phyloP scores from a whole-genome alignment of 53 echinoderm and acorn worm genomes.

The Holothuria scabra region DNA sequence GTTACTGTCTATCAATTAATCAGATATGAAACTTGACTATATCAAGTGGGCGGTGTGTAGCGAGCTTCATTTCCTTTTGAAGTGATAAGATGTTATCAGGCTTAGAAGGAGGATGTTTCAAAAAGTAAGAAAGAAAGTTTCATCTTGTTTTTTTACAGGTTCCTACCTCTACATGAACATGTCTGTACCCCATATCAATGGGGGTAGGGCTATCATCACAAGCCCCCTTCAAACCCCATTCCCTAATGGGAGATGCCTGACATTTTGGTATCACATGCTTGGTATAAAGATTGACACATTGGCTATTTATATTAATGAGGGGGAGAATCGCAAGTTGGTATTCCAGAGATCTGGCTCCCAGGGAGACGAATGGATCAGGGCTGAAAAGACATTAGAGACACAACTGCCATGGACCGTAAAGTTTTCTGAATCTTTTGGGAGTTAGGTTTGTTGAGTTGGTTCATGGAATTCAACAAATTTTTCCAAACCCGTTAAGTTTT shows the following conservation, averaged over 20 bases:
- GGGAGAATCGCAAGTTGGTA: conserved; percentile 25
- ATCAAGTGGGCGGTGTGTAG: too few species aligned
- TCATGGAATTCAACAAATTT: too few species aligned
- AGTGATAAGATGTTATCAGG: too few species aligned
- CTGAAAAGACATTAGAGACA: conserved; percentile 24
- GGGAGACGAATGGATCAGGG: conserved; percentile 73
- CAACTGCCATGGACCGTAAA: conserved; percentile 8
- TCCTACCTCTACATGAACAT: conserved; percentile 79
- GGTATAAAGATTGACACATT: conserved; percentile 66
- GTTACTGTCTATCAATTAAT: too few species aligned
- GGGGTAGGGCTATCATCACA: conserved; percentile 63
- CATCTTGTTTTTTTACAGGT: conserved; percentile 29
- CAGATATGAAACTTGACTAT: too few species aligned
- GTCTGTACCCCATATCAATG: conserved; percentile 49
- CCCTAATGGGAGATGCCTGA: conserved; percentile 56
- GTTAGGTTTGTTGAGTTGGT: too few species aligned
- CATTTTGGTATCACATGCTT: conserved; percentile 83
- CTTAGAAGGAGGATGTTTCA: too few species aligned
- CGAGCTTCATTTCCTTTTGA: too few species aligned
- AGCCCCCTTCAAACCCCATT: conserved; percentile 44
- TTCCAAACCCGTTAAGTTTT: too few species aligned
- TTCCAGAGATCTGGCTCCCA: conserved; percentile 72
- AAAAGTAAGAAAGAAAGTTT: too few species aligned
- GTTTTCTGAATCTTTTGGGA: not conserved
- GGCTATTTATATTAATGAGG: conserved; percentile 53